phyloP scores from a whole-genome alignment of 2,797 vertebrate genomes.

The Pachyuromys duprasi region DNA sequence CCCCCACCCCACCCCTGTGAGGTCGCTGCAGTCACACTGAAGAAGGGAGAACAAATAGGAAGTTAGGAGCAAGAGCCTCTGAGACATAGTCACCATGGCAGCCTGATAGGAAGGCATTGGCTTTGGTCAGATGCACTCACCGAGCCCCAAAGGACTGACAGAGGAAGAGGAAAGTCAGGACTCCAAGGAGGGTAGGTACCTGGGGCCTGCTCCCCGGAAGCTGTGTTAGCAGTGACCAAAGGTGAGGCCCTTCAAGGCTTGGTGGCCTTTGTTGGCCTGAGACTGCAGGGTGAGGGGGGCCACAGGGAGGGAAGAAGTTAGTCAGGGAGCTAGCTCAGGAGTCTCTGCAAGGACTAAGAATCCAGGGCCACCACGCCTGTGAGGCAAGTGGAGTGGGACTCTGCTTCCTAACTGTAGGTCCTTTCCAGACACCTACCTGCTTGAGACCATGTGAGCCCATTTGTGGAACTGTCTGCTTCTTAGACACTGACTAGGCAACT shows the following conservation, averaged over 20 bases:
- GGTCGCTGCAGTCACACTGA: not conserved
- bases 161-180: not conserved
- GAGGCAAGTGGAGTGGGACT: not conserved
- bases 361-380: no score
- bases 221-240: not conserved
- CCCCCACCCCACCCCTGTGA: no score
- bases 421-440: not conserved
- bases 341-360: not conserved
- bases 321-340: not conserved
- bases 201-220: not conserved
- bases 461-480: accelerated
- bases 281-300: not conserved
- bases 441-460: accelerated
- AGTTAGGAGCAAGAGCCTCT: not conserved
- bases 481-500: not conserved
- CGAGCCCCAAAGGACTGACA: not conserved
- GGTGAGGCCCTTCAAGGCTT: not conserved
- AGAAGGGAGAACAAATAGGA: not conserved
- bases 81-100: not conserved
- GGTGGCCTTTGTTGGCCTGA: not conserved
- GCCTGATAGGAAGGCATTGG: not conserved
- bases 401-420: not conserved
- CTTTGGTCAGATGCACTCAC: no score
- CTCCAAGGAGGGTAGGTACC: not conserved
- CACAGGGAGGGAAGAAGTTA: not conserved